Evolutionary conservation across 2,888 invertebrate genomes (phyloP).

Genomic region (Epsilonema sp.): DNA sequence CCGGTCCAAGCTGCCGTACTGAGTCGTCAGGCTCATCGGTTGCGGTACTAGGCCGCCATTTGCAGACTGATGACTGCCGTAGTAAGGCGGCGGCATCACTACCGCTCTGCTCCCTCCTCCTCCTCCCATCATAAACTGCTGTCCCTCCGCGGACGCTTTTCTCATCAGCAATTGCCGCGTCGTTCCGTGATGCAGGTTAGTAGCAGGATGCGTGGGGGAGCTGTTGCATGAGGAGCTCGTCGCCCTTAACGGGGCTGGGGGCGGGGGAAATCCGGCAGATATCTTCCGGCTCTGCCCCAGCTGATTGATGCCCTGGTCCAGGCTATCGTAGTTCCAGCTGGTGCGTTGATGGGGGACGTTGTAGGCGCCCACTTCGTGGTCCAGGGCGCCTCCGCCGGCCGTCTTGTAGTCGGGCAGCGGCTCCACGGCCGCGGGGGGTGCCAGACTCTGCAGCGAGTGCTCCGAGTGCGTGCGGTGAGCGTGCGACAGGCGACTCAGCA

Average conservation of each 20-base stretch:
- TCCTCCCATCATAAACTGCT: neutral
- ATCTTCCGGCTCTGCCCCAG: neutral
- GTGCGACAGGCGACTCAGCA: neutral
- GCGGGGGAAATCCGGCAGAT: neutral
- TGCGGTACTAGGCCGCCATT: too few relatives aligned
- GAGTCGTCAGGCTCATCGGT: neutral
- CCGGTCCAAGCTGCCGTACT: constrained; percentile 7
- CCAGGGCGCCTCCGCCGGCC: neutral
- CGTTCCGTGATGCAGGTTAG: neutral
- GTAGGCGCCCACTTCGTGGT: constrained; percentile 10
- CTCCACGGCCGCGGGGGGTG: neutral
- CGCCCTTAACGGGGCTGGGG: neutral
- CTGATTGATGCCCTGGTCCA: constrained; percentile 3
- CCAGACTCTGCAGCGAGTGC: constrained; percentile 1
- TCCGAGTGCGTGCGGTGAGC: constrained; percentile 7
- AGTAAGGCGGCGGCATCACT: neutral
- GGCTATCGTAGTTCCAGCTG: constrained; percentile 9
- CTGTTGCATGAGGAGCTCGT: too few relatives aligned
- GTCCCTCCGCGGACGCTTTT: neutral
- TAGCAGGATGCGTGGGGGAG: neutral
- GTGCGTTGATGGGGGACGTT: constrained; percentile 11
- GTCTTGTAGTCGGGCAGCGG: constrained; percentile 7
- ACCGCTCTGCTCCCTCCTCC: neutral
- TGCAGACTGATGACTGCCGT: too few relatives aligned
- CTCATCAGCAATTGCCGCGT: neutral